Evolutionary conservation across 2,113 vertebrate species (phyloP), one percentile per base, ranked within the genome.

Genomic region (Diphyllodes magnificus): DNA sequence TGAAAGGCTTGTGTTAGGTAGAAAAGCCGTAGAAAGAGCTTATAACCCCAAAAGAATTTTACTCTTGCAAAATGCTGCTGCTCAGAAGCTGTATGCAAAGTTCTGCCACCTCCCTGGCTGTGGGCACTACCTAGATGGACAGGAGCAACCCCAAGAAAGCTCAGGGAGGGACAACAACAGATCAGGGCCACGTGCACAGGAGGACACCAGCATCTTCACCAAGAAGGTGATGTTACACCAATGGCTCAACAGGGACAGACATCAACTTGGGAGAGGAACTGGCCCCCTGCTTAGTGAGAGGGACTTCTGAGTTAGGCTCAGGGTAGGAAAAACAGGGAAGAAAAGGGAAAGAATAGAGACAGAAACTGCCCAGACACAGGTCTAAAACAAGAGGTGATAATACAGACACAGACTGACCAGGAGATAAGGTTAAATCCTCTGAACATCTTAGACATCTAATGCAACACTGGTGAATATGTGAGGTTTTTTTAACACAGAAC

Each of bases 231-330:
- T 24, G 10, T 59, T 71, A 63, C 21, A 88, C 7, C 24, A 76
- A 1, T 0, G 0, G 33, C 63, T 88, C 31, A 37, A 33, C 2
- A 4, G 44, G 16, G 33, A 35, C 0, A 11, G 53, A 30, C 7
- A 25, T 47, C 45, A 81, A 23, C 30, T 77, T 45, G 45, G 35
- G 35, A 35, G 30, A 64, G 7, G 6, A 77, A 60, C 13, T 39
- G 24, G 2, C 9, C 27, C 10, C 14, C 9, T 71, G 10, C 20
- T 63, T 42, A 59, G 18, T 49, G 61, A 88, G 25, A 63, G 30
- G 12, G 20, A 51, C 16, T 68, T 80, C 31, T 24, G 37, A 66
- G 15, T 37, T 53, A 49, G 37, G 47, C 22, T 89, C 45, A 51
- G 40, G 5, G 6, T 42, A 76, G 12, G 19, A 72, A 27, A 54